Percentiles rank a stretch among this genome's conserved stretches.
Conservation (phyloP, 1,140 invertebrate genomes). For the Leptestheria dahalacensis region DNA sequence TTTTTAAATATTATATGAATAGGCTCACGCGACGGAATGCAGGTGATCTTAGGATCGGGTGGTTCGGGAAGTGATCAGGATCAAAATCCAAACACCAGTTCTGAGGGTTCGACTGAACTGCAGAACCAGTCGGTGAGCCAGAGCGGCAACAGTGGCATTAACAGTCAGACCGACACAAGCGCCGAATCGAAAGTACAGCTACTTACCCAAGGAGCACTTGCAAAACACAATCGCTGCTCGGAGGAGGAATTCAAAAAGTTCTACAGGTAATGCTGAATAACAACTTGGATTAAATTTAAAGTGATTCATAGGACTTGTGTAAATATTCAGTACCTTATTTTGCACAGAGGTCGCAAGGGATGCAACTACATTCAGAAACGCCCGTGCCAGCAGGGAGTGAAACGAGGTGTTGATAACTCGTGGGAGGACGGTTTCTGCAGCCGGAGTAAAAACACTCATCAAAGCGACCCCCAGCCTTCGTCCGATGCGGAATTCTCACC, state of each 20-base stretch:
- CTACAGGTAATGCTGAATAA: too few relatives aligned
- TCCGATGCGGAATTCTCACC: too few relatives aligned
- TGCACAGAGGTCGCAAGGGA: too few relatives aligned
- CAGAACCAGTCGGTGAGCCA: slow-evolving; percentile 5
- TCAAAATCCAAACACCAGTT: slow-evolving; percentile 17
- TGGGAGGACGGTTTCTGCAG: too few relatives aligned
- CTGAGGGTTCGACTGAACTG: slow-evolving; percentile 16
- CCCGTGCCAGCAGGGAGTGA: too few relatives aligned
- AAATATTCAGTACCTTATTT: too few relatives aligned
- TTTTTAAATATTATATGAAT: slow-evolving; percentile 19
- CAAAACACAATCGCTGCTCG: slow-evolving; percentile 57
- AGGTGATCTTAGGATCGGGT: slow-evolving; percentile 14
- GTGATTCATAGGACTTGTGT: too few relatives aligned
- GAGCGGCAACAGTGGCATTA: slow-evolving; percentile 9
- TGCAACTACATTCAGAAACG: too few relatives aligned
- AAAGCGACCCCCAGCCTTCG: too few relatives aligned
- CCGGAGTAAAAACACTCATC: too few relatives aligned
- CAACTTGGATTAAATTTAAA: too few relatives aligned
- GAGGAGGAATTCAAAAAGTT: slow-evolving; percentile 55
- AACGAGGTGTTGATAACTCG: too few relatives aligned
- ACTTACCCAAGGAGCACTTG: slow-evolving; percentile 15
- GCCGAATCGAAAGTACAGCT: slow-evolving; percentile 12
- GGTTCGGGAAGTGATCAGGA: slow-evolving; percentile 23
- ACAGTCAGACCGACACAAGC: slow-evolving; percentile 21
- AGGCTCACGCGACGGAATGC: slow-evolving; percentile 18